A percentile compares a stretch with the other conserved stretches of the same genome.
phyloP scores from a whole-genome alignment of 2,113 vertebrate genomes.

The Silurus glanis region DNA sequence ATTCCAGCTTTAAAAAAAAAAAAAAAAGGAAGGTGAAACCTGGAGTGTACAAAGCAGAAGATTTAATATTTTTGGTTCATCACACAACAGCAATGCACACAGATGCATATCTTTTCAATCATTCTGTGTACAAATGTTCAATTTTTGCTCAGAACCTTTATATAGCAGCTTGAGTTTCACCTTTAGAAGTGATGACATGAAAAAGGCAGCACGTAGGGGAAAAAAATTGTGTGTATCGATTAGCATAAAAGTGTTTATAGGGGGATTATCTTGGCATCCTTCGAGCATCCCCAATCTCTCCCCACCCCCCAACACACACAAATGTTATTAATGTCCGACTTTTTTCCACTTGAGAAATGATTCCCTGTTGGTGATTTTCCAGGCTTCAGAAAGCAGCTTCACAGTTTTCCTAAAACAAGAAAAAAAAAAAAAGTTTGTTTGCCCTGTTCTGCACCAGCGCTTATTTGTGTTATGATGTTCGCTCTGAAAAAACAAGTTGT shows the following conservation, averaged over 20 bases:
- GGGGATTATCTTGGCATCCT: too few species aligned
- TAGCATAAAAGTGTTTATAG: background rate
- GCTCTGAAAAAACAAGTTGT: background rate
- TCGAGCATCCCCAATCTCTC: background rate
- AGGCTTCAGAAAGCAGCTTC: constrained; percentile 68
- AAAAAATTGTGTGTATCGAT: constrained; percentile 2
- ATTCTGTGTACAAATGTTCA: background rate
- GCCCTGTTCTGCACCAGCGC: background rate
- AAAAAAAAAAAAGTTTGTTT: background rate
- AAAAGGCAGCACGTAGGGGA: background rate
- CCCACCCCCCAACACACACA: background rate
- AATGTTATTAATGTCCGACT: constrained; percentile 56
- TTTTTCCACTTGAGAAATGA: constrained; percentile 68
- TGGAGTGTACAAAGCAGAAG: background rate
- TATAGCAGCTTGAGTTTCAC: background rate
- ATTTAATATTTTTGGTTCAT: constrained; percentile 11
- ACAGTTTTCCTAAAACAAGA: constrained; percentile 65
- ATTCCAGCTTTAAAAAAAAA: background rate
- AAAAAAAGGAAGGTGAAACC: background rate
- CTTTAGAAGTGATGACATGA: background rate
- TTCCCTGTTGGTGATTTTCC: constrained; percentile 67
- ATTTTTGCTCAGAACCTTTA: background rate
- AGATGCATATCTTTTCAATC: background rate
- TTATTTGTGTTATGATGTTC: background rate
- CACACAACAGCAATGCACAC: constrained; percentile 4